Conservation (phyloP, 1,140 invertebrate genomes). For the Lordiphosa clarofinis region DNA sequence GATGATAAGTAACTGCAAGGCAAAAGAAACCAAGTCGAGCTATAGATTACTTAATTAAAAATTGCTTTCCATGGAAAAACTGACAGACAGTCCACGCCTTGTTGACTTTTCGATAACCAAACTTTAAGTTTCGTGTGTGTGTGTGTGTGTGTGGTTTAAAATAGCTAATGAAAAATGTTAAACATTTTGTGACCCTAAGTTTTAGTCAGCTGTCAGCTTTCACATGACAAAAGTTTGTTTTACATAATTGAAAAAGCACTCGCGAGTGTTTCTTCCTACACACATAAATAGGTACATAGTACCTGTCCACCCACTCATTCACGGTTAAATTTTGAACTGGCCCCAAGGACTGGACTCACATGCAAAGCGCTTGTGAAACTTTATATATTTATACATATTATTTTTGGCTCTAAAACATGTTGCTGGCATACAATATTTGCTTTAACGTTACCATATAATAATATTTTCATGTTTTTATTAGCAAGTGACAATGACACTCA, state of each 20-base stretch:
- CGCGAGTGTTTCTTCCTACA: neutral
- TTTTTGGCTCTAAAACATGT: slow-evolving; percentile 23
- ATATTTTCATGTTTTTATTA: slow-evolving; percentile 47
- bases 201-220: slow-evolving; percentile 41
- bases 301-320: no score
- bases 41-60: slow-evolving; percentile 10
- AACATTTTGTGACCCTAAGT: slow-evolving; percentile 13
- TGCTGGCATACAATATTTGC: slow-evolving; percentile 14
- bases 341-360: no score
- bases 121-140: neutral
- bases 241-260: slow-evolving; percentile 48
- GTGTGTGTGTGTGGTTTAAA: no score
- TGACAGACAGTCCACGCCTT: no score
- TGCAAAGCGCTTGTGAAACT: neutral
- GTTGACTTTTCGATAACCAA: no score
- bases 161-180: neutral
- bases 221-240: slow-evolving; percentile 34
- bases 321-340: no score
- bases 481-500: slow-evolving; percentile 4
- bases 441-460: slow-evolving; percentile 6
- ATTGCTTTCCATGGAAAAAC: slow-evolving; percentile 2
- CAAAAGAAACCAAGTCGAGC: slow-evolving; percentile 2
- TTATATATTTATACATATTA: slow-evolving; percentile 5
- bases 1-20: slow-evolving; percentile 9
- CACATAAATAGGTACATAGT: no score